Evolutionary conservation across 2,797 vertebrate species (phyloP), one percentile per base, ranked within the genome.

Genomic region (Ispidina picta): DNA sequence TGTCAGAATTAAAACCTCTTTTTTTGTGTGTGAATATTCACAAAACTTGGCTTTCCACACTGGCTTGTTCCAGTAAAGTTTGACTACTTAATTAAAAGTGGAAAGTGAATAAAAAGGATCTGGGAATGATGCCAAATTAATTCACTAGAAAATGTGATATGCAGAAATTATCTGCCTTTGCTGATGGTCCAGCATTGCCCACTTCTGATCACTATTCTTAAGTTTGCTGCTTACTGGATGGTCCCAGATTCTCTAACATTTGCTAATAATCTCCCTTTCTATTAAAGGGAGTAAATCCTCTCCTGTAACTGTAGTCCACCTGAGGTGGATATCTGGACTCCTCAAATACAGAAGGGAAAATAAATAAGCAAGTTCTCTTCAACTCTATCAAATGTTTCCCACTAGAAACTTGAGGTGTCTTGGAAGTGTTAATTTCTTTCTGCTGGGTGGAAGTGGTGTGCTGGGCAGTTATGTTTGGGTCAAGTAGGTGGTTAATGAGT

Each of bases 21-120:
- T 25, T 68, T 87, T 72, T 70, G 35, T 35, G 35, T 76, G 14
- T 87, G 64, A 58, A 39, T 68, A 41, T 46, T 88, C 71, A 81
- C 23, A n/a, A 33, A 68, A 58, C 73, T 93, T 95, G 91, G 93
- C 92, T 91, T 81, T 74, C 56, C 76, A 28, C 44, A 43, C 37
- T 43, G 54, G 56, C 28, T 49, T 95, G 63, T 95, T 95, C 89
- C 85, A 86, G 87, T 87, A 94, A 95, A 90, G 77, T 95, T 95
- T 94, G 92, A 96, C 73, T 92, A 49, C 93, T 95, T 93, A 95
- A 93, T 95, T 95, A 92, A 81, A 89, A 92, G 66, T 81, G 52
- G 70, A 83, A 89, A 95, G 76, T 35, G 82, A 92, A 86, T 85
- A 89, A 75, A 93, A 90, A 73, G 72, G 39, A 49, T 76, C 91